Base-by-base conservation (phyloP, 2,888 invertebrate species). In the Malachius bipustulatus region DNA sequence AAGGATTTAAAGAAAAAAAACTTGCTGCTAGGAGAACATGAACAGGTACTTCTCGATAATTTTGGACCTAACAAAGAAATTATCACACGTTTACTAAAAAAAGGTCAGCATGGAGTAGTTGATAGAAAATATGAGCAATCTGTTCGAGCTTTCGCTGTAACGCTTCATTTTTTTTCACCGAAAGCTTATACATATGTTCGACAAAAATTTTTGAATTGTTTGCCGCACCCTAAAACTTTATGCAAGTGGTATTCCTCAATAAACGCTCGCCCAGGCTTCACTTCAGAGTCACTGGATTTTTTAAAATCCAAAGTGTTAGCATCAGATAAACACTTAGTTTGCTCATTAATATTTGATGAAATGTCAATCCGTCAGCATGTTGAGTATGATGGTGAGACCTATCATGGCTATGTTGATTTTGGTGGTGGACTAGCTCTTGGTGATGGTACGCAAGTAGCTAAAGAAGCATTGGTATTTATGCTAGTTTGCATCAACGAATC, bases 331-430 rank as follows among this genome's bases (percentile, higher is more conserved):
- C 6, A 26, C 35, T 16, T 44, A 16, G 9, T 47, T 8, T 47
- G 47, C 34, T 43, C 44, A 32, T 35, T 55, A 28, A 38, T 53
- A 2, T 40, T 54, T 11, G 52, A 53, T 39, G 50, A 55, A 41
- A 54, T 55, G 46, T 35, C 47, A 4, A 49, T 54, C 9, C 32
- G 42, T 6, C 36, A 45, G 37, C 37, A 48, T 15, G 31, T 52
- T 11, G 47, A 50, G 37, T 52, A 43, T 41, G 39, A 43, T 24
- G 48, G 46, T 12, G 37, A 38, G 26, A 42, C 47, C 19, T 47
- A 43, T 33, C 19, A 24, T 32, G 54, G 52, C 2, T 48, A 44
- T 41, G 47, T 52, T 14, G 46, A 50, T 37, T 37, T 44, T 30
- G 49, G 48, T 12, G 46, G 40, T 16, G 40, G 32, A 26, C 28